Evolutionary conservation across 2,888 invertebrate species (phyloP).

Genomic region (Dryococelus australis): DNA sequence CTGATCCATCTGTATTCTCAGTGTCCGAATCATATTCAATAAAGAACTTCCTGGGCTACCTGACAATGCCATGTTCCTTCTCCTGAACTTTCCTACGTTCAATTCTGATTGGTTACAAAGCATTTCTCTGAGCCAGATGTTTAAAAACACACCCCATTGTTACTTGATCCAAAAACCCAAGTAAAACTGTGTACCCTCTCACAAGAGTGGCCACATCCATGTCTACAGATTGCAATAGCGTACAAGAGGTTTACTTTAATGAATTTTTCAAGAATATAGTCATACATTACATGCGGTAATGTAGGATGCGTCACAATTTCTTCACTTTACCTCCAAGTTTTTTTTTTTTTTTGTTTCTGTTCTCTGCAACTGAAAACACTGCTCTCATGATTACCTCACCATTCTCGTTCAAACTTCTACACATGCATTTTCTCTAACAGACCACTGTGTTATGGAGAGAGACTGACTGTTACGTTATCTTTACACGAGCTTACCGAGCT

Average conservation of each 20-base stretch:
- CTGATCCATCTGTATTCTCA: neutral
- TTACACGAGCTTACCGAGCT: neutral
- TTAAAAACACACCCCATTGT: neutral
- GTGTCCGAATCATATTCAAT: neutral
- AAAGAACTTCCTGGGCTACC: neutral
- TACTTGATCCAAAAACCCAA: neutral
- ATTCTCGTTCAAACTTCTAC: neutral
- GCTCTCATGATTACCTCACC: conserved; percentile 12
- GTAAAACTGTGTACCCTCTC: neutral
- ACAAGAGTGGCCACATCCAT: conserved; percentile 11
- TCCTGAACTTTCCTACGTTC: neutral
- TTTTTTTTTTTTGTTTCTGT: neutral
- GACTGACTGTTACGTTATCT: neutral
- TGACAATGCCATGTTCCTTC: neutral
- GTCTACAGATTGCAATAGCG: neutral
- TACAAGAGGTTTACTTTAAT: neutral
- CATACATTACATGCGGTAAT: neutral
- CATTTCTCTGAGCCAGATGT: too few relatives aligned
- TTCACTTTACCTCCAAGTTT: neutral
- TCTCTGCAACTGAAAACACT: neutral
- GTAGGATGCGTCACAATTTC: neutral
- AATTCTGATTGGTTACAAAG: too few relatives aligned
- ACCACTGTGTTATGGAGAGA: neutral
- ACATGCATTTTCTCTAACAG: neutral
- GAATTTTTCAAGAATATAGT: conserved; percentile 27